Percentiles rank a stretch among this genome's conserved stretches.
These are phyloP conservation scores for Atrina japonica DNA, from an alignment of 2,888 invertebrate species.

Conservation along the genomic window DNA sequence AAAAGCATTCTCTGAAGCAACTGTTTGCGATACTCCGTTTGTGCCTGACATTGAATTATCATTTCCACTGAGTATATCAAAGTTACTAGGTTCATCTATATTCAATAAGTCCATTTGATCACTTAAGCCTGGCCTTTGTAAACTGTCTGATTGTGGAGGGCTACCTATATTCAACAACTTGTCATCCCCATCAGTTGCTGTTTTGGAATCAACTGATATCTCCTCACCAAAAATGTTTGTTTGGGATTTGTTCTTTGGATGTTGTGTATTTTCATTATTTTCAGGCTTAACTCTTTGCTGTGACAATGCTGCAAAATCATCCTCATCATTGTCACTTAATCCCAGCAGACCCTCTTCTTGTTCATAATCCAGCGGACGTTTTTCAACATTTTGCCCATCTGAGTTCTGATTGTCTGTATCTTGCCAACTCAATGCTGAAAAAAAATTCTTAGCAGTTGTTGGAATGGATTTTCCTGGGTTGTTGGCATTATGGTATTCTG, in stretches of 20 bases:
- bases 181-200: slow-evolving; percentile 41
- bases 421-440: slow-evolving; percentile 69
- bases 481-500: slow-evolving; percentile 2
- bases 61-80: slow-evolving; percentile 67
- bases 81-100: slow-evolving; percentile 64
- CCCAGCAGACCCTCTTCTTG: slow-evolving; percentile 48
- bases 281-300: slow-evolving; percentile 40
- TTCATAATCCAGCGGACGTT: slow-evolving; percentile 29
- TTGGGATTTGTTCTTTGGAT: slow-evolving; percentile 19
- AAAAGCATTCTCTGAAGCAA: slow-evolving; percentile 60
- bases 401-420: slow-evolving; percentile 22
- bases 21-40: slow-evolving; percentile 9
- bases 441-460: slow-evolving; percentile 53
- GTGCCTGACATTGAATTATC: slow-evolving; percentile 1
- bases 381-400: slow-evolving; percentile 20
- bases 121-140: slow-evolving; percentile 40
- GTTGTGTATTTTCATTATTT: slow-evolving; percentile 23
- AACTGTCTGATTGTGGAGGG: slow-evolving; percentile 5
- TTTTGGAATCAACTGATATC: slow-evolving; percentile 8
- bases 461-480: neutral
- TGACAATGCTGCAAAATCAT: slow-evolving; percentile 68
- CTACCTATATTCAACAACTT: slow-evolving; percentile 68
- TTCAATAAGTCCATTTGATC: slow-evolving; percentile 62
- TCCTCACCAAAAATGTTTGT: slow-evolving; percentile 42
- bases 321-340: slow-evolving; percentile 66